Evolutionary conservation across 2,888 invertebrate genomes (phyloP).

Genomic region (Ametastegia equiseti): DNA sequence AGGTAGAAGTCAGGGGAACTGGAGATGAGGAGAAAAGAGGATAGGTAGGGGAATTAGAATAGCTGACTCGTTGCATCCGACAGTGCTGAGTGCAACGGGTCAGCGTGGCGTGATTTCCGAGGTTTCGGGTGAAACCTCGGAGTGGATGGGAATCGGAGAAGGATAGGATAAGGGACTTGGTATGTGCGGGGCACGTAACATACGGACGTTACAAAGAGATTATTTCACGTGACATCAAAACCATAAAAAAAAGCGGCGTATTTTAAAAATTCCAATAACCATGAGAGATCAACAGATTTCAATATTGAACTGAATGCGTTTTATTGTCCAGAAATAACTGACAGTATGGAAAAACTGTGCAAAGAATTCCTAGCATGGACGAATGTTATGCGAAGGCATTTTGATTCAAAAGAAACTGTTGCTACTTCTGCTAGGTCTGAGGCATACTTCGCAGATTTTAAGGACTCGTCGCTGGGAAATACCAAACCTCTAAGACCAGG

Average conservation of each 20-base stretch:
- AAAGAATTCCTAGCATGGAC: slow-evolving; percentile 25
- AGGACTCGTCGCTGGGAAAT: slow-evolving; percentile 23
- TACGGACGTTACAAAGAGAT: no score
- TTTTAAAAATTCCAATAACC: slow-evolving; percentile 1
- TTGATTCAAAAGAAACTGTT: background rate
- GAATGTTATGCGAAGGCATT: slow-evolving; percentile 16
- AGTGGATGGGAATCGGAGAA: no score
- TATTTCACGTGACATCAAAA: background rate
- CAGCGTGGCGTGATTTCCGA: no score
- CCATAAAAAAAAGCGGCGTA: slow-evolving; percentile 9
- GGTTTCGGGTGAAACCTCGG: no score
- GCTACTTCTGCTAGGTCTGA: slow-evolving; percentile 23
- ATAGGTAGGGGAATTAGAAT: no score
- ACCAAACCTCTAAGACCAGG: slow-evolving; percentile 13
- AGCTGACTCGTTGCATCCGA: no score
- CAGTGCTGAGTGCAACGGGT: no score
- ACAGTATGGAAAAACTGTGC: slow-evolving; percentile 5
- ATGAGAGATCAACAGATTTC: slow-evolving; percentile 12
- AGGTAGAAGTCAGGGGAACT: no score
- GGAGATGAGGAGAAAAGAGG: no score
- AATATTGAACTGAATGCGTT: background rate
- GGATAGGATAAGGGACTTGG: no score
- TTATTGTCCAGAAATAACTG: slow-evolving; percentile 27
- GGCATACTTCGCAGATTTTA: slow-evolving; percentile 24
- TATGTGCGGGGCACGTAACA: no score